phyloP scores from a whole-genome alignment of 2,797 vertebrate species.

The Stomatorhinus walkeri region DNA sequence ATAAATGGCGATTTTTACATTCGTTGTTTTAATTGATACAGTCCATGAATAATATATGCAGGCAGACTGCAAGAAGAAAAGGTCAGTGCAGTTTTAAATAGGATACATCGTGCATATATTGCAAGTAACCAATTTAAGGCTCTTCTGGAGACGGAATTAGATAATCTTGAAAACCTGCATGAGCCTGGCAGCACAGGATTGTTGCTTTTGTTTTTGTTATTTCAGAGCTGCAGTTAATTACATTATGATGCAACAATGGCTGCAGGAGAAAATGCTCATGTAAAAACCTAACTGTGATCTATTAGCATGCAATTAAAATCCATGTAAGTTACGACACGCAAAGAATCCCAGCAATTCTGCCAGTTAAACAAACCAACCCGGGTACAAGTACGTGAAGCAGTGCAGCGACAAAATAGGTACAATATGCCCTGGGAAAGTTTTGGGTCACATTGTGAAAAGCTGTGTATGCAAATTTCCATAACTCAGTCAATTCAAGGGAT shows the following conservation, averaged over 20 bases:
- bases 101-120: neutral
- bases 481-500: neutral
- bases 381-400: neutral
- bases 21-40: neutral
- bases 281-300: conserved; percentile 3
- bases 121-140: neutral
- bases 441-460: neutral
- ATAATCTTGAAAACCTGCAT: neutral
- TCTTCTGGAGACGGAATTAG: neutral
- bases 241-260: conserved; percentile 9
- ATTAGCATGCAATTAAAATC: conserved; percentile 18
- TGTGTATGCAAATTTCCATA: neutral
- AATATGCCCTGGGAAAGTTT: neutral
- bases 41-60: conserved; percentile 8
- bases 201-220: neutral
- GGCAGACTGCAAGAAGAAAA: neutral
- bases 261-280: conserved; percentile 8
- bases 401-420: neutral
- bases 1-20: conserved; percentile 4
- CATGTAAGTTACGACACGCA: neutral
- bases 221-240: neutral
- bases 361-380: neutral
- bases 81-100: conserved; percentile 7
- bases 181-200: neutral
- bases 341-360: neutral